These are phyloP conservation scores for Cheilosia pagana DNA, from an alignment of 2,888 invertebrate genomes.

Conservation along the genomic window DNA sequence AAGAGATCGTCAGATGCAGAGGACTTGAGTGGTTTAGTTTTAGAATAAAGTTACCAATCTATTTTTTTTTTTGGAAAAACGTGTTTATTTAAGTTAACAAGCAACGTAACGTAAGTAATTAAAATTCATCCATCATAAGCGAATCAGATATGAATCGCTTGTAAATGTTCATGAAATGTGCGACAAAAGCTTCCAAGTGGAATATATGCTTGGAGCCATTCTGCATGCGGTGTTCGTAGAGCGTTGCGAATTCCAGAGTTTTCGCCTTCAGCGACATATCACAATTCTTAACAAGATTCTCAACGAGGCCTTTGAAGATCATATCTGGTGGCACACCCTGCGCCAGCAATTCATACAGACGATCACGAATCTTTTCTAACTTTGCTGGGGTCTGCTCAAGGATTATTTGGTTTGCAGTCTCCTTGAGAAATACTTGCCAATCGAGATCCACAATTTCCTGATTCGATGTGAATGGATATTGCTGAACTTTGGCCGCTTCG, in stretches of 20 bases:
- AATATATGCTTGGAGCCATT: slow-evolving; percentile 97
- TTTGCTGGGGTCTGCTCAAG: slow-evolving; percentile 94
- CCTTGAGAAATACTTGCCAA: slow-evolving; percentile 94
- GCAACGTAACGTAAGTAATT: slow-evolving; percentile 27
- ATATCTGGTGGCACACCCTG: slow-evolving; percentile 97
- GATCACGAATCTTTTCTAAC: slow-evolving; percentile 92
- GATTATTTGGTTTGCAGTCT: slow-evolving; percentile 93
- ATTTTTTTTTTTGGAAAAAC: slow-evolving; percentile 43
- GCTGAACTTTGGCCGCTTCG: slow-evolving; percentile 96
- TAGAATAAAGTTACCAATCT: slow-evolving; percentile 43
- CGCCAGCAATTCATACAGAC: slow-evolving; percentile 95
- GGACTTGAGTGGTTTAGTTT: slow-evolving; percentile 26
- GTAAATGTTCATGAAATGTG: slow-evolving; percentile 97
- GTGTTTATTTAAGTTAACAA: neutral
- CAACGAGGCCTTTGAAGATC: slow-evolving; percentile 94
- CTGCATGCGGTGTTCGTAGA: slow-evolving; percentile 96
- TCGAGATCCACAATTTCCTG: slow-evolving; percentile 95
- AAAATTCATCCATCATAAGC: slow-evolving; percentile 82
- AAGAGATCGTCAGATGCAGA: slow-evolving; percentile 76
- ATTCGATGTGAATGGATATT: slow-evolving; percentile 92
- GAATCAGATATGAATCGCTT: slow-evolving; percentile 88
- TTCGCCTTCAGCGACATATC: slow-evolving; percentile 94
- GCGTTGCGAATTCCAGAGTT: slow-evolving; percentile 93
- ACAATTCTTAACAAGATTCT: slow-evolving; percentile 94
- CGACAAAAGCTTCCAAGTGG: slow-evolving; percentile 98